Evolutionary conservation across 1,140 invertebrate genomes (phyloP).

Genomic region (Kradibia gibbosae): DNA sequence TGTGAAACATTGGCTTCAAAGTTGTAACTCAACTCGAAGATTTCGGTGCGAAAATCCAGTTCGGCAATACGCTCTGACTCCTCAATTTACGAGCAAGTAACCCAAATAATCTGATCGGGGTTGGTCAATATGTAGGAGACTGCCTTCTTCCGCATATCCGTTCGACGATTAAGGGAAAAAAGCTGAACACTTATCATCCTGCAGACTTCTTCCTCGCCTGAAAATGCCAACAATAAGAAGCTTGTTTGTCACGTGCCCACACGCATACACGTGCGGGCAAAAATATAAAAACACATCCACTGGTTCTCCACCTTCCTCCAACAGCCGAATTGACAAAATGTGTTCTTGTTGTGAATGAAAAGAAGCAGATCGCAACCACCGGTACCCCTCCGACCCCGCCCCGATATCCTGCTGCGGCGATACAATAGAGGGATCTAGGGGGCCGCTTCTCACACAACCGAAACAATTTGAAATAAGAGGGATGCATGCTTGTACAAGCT

Average conservation of each 20-base stretch:
- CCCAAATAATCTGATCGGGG: not conserved
- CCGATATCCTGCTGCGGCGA: no score
- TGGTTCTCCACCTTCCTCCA: not conserved
- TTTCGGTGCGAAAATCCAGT: no score
- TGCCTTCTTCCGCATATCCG: not conserved
- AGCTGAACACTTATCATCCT: not conserved
- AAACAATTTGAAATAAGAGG: not conserved
- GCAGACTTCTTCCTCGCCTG: not conserved
- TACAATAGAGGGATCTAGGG: not conserved
- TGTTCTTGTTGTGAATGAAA: slow-evolving; percentile 13
- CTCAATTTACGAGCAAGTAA: no score
- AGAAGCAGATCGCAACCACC: not conserved
- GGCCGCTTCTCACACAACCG: not conserved
- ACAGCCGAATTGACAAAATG: not conserved
- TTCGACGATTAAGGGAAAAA: not conserved
- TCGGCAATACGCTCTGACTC: not conserved
- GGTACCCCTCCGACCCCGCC: not conserved
- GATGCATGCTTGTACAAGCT: slow-evolving; percentile 8
- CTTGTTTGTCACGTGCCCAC: not conserved
- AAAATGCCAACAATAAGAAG: not conserved
- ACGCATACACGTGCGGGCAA: not conserved
- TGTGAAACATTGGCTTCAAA: no score
- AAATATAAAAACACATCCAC: no score
- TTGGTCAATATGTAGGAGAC: not conserved
- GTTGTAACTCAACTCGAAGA: no score